Evolutionary conservation across 2,888 invertebrate genomes (phyloP), one percentile per base, ranked within the genome.

Genomic region (Temnothorax rugatulus): DNA sequence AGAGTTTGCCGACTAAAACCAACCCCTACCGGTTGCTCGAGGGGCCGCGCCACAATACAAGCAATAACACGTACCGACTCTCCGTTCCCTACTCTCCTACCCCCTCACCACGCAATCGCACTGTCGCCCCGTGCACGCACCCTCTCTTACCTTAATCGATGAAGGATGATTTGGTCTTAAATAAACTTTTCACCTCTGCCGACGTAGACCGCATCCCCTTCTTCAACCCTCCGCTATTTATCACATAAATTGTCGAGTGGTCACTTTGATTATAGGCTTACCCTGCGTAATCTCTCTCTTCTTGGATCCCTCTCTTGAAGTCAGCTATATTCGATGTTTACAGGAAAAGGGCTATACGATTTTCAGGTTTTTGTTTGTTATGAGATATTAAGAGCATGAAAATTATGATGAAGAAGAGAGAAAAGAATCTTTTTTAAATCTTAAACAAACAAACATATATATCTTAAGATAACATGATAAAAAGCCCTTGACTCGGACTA

Each of bases 131-230:
- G 83, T 85, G 86, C 87, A 88, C 90, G 89, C 92, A 89, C 89
- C 91, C 88, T 90, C 92, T 92, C 91, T 93, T 93, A 92, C 93
- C 93, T 94, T 94, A 95, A 95, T 94, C 94, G 94, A 94, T 92
- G 93, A 92, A 92, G 92, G 93, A 94, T 93, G 94, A 95, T 94
- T 94, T 94, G 92, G 93, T 93, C 94, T 94, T 95, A 95, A 95
- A 94, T 95, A 95, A 95, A 95, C 94, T 94, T 94, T 93, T 93
- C 93, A 92, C 92, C 92, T 94, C 92, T 84, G 79, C 74, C 86
- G 75, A 82, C 88, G 83, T 86, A 86, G 54, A 86, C 87, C 83
- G 54, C 83, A 69, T 88, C 75, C 84, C 85, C 64, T 81, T 61
- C 82, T 75, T 52, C 87, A 83, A 85, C 77, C 90, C 89, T 47